Conservation (phyloP, 2,888 invertebrate species). For the Galeruca laticollis region DNA sequence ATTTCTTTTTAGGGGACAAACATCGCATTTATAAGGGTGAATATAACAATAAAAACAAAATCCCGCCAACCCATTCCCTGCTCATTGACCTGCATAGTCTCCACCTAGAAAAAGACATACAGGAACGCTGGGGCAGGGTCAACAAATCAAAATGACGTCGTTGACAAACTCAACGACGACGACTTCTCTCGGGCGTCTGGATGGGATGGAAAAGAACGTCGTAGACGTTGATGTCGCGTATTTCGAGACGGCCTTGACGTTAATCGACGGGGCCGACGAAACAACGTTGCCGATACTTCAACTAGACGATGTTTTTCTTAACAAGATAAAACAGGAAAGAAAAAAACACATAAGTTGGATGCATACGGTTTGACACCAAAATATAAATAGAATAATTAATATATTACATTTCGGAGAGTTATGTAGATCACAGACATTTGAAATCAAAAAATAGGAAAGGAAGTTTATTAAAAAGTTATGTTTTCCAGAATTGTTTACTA, state of each 20-base stretch:
- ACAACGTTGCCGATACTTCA: slow-evolving; percentile 15
- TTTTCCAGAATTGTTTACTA: no score
- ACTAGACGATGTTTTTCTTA: not conserved
- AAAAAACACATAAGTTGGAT: not conserved
- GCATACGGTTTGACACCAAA: not conserved
- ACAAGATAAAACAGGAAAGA: not conserved
- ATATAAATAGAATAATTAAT: not conserved
- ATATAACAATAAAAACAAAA: not conserved
- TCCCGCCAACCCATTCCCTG: not conserved
- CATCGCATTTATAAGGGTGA: no score
- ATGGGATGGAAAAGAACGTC: slow-evolving; percentile 5
- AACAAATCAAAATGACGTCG: slow-evolving; percentile 2
- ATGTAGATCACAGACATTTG: no score
- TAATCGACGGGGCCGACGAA: slow-evolving; percentile 12
- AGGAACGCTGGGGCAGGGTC: slow-evolving; percentile 2
- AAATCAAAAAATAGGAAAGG: no score
- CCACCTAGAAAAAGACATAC: not conserved
- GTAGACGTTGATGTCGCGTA: slow-evolving; percentile 21
- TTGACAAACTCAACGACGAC: not conserved
- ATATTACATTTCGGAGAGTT: no score
- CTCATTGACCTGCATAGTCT: not conserved
- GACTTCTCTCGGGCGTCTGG: slow-evolving; percentile 18
- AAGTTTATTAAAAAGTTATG: no score
- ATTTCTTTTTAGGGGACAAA: no score
- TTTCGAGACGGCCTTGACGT: slow-evolving; percentile 31